These are phyloP conservation scores for Unio delphinus DNA, from an alignment of 2,888 invertebrate genomes.

Conservation along the genomic window DNA sequence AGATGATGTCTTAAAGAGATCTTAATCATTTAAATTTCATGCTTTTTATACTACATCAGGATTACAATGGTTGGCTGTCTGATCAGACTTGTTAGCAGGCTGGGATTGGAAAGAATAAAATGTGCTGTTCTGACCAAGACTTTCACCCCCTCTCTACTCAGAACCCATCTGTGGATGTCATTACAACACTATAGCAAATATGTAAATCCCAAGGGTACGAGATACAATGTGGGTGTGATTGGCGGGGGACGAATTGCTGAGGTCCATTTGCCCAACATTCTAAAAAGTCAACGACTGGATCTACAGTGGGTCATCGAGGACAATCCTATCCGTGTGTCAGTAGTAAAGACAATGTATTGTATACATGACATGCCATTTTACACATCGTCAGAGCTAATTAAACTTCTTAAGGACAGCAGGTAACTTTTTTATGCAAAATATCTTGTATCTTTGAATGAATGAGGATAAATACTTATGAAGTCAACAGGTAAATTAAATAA, in stretches of 20 bases:
- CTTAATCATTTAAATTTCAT: too few species aligned
- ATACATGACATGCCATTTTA: conserved; percentile 19
- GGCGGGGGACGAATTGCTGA: conserved; percentile 31
- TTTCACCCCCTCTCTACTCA: too few species aligned
- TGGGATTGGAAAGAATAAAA: too few species aligned
- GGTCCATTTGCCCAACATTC: conserved; percentile 29
- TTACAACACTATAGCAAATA: neutral
- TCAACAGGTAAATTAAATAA: too few species aligned
- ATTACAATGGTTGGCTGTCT: too few species aligned
- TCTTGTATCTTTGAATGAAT: too few species aligned
- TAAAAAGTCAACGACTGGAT: conserved; percentile 15
- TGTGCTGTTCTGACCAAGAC: too few species aligned
- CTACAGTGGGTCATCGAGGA: conserved; percentile 33
- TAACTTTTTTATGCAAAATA: neutral
- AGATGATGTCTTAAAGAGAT: too few species aligned
- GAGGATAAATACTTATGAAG: too few species aligned
- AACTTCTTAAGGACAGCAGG: conserved; percentile 23
- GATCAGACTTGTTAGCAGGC: too few species aligned
- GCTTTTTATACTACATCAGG: too few species aligned
- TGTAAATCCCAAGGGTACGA: neutral
- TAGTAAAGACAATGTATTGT: conserved; percentile 2
- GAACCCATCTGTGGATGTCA: too few species aligned
- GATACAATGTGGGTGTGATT: conserved; percentile 28
- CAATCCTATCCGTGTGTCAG: conserved; percentile 2
- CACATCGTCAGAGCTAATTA: conserved; percentile 11